A percentile compares a stretch with the other conserved stretches of the same genome.
Conservation (phyloP, 2,113 vertebrate genomes). For the Mirounga angustirostris region DNA sequence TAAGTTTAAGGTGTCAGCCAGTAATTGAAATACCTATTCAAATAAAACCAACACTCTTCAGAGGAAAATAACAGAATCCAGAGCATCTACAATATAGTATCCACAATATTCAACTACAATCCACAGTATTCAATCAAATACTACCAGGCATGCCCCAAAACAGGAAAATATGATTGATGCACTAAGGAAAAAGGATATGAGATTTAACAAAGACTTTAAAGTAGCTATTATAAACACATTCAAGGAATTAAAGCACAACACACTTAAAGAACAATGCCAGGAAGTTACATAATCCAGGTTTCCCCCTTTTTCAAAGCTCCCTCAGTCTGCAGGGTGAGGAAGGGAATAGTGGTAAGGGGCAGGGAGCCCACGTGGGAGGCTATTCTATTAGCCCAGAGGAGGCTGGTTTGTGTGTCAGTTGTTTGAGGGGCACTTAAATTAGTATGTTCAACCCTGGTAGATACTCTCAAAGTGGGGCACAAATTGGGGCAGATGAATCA, state of each 20-base stretch:
- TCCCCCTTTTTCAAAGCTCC: neutral
- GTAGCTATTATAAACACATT: neutral
- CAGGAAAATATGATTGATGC: neutral
- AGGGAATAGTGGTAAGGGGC: neutral
- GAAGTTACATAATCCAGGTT: neutral
- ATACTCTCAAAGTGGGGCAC: neutral
- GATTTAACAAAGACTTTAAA: neutral
- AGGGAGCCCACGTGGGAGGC: neutral
- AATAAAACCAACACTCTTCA: neutral
- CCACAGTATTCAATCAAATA: neutral
- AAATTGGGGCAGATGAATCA: neutral
- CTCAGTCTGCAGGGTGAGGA: neutral
- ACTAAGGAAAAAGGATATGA: neutral
- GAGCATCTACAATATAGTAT: neutral
- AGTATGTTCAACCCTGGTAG: neutral
- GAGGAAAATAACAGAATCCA: conserved; percentile 28
- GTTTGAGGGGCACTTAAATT: neutral
- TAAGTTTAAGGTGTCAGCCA: neutral
- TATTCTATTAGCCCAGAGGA: neutral
- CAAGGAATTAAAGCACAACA: neutral
- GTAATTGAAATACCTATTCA: neutral
- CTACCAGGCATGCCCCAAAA: neutral
- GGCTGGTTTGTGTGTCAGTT: neutral
- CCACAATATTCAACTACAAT: neutral
- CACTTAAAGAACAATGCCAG: neutral